Evolutionary conservation across 2,797 vertebrate species (phyloP).

Genomic region (Novumbra hubbsi): DNA sequence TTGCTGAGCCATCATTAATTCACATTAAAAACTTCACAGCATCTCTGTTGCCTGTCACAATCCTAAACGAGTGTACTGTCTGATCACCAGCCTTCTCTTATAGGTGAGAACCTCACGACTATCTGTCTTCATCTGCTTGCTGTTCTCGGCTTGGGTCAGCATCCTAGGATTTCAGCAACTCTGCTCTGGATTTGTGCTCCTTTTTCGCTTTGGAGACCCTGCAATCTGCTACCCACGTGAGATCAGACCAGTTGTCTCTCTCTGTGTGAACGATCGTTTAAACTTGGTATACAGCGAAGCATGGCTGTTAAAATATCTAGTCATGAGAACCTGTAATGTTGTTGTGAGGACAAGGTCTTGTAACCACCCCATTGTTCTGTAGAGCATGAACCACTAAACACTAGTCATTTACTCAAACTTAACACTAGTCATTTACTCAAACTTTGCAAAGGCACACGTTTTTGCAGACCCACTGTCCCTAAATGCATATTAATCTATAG

Average conservation of each 20-base stretch:
- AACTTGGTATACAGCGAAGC: not conserved
- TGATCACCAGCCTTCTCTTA: slow-evolving; percentile 7
- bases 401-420: too few relatives aligned
- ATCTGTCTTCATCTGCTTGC: slow-evolving; percentile 10
- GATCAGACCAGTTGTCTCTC: slow-evolving; percentile 1
- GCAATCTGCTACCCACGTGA: slow-evolving; percentile 10
- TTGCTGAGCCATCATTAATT: slow-evolving; percentile 53
- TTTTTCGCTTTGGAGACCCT: slow-evolving; percentile 10
- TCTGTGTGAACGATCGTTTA: not conserved
- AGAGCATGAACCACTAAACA: not conserved
- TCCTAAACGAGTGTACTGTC: slow-evolving; percentile 25
- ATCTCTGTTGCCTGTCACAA: slow-evolving; percentile 27
- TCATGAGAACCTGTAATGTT: not conserved
- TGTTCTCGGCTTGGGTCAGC: slow-evolving; percentile 13
- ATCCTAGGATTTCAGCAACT: slow-evolving; percentile 29
- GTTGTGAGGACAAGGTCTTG: not conserved
- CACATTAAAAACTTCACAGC: slow-evolving; percentile 43
- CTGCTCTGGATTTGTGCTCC: slow-evolving; percentile 5
- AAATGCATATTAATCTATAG: too few relatives aligned
- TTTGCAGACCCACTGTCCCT: too few relatives aligned
- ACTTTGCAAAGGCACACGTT: too few relatives aligned
- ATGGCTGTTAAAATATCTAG: not conserved
- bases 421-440: too few relatives aligned
- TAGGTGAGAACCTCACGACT: slow-evolving; percentile 34
- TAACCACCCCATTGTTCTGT: not conserved